Conservation (phyloP, 2,113 vertebrate species). For the Panurus biarmicus region DNA sequence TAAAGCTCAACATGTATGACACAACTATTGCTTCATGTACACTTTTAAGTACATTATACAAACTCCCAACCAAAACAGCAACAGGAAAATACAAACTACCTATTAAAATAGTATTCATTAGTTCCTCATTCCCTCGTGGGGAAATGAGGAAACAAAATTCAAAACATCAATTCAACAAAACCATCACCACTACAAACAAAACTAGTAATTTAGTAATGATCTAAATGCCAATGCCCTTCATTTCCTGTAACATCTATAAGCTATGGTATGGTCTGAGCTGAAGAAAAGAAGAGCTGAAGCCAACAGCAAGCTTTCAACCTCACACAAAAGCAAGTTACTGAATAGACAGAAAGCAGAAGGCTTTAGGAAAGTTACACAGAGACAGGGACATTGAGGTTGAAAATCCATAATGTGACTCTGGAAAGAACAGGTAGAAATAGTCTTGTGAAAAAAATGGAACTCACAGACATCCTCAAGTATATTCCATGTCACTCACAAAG, state of each 20-base stretch:
- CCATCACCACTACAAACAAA: not conserved
- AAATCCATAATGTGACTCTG: not conserved
- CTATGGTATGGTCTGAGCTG: not conserved
- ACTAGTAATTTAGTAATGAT: not conserved
- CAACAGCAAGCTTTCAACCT: not conserved
- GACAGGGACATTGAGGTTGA: not conserved
- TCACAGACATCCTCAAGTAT: not conserved
- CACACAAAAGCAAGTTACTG: not conserved
- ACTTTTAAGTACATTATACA: not conserved
- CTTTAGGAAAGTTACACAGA: not conserved
- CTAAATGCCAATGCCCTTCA: not conserved
- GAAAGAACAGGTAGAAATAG: not conserved
- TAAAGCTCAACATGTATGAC: not conserved
- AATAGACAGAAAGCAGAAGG: not conserved
- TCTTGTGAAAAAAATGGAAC: not conserved
- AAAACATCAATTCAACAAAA: too few relatives aligned
- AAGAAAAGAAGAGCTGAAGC: not conserved
- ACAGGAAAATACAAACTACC: not conserved
- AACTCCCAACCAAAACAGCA: not conserved
- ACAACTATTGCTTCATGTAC: not conserved
- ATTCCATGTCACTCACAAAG: not conserved
- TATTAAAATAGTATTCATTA: not conserved
- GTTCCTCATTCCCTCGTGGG: not conserved
- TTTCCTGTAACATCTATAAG: not conserved
- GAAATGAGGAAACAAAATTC: too few relatives aligned